Evolutionary conservation across 2,113 vertebrate genomes (phyloP), one percentile per base, ranked within the genome.

Genomic region (Holacanthus passer): DNA sequence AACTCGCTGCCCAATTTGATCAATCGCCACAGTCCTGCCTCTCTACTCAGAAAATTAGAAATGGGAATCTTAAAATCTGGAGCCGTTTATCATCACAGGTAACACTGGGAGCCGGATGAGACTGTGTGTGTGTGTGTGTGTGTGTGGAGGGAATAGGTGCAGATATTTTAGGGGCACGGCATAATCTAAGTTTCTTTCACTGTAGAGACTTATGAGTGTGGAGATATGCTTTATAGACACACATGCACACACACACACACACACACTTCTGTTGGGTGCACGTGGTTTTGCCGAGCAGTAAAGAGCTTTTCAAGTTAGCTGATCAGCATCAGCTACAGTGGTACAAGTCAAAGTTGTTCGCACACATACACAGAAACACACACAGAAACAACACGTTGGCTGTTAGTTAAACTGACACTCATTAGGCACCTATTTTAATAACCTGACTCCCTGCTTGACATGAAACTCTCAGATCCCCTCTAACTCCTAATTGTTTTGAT

Each of bases 1-100:
- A 92, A 93, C 89, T 92, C 76, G 80, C 93, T 92, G 89, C 94
- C 93, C 93, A 87, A 89, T 90, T 94, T 95, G 95, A 96, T 96
- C 94, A 94, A 95, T 95, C 86, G 92, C 92, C 87, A 85, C 73
- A 83, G 92, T 92, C 92, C 94, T 94, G 94, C 94, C 95, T 94
- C 93, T 91, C 90, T 88, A 90, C 94, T 94, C 90, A 83, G 93
- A 95, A 94, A 95, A 96, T 96, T 95, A 95, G 94, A 95, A 95
- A 94, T 93, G 92, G 93, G 93, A 95, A 94, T 95, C 93, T 92
- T 93, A 93, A 93, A 94, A 94, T 95, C 93, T 94, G 91, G 66
- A 88, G 91, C 93, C 92, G 94, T 95, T 95, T 88, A 94, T 95
- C 94, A 95, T 94, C 86, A 87, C 86, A 91, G 90, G 92, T 94